A percentile compares a stretch with the other conserved stretches of the same genome.
Evolutionary conservation across 2,113 vertebrate species (phyloP).

Genomic region (Epinephelus cyanopodus): DNA sequence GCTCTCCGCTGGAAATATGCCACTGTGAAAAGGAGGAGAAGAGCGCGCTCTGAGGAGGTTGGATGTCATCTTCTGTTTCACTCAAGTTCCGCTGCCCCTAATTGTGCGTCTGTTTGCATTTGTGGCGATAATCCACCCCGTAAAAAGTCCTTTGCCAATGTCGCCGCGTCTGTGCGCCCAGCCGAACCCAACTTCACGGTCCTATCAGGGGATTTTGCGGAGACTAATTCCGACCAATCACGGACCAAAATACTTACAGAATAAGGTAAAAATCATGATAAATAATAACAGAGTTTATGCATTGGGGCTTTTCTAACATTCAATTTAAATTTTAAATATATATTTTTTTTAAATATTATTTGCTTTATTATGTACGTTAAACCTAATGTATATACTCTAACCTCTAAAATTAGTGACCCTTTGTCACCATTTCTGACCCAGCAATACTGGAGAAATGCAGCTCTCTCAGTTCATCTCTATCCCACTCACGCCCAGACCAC

Average conservation of each 20-base stretch:
- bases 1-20: slow-evolving; percentile 55
- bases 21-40: slow-evolving; percentile 15
- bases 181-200: slow-evolving; percentile 51
- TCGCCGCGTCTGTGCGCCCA: slow-evolving; percentile 24
- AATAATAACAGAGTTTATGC: background rate
- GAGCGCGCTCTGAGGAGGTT: slow-evolving; percentile 28
- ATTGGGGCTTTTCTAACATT: background rate
- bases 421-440: background rate
- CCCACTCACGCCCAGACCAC: background rate
- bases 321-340: background rate
- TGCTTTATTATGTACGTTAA: background rate
- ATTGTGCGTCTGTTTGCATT: slow-evolving; percentile 31
- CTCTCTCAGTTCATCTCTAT: background rate
- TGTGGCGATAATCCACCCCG: background rate
- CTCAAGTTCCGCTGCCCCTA: slow-evolving; percentile 24
- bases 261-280: slow-evolving; percentile 63
- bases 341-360: background rate
- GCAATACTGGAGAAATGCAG: background rate
- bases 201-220: slow-evolving; percentile 55
- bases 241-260: slow-evolving; percentile 56
- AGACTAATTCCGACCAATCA: slow-evolving; percentile 46
- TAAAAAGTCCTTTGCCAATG: slow-evolving; percentile 39
- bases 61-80: slow-evolving; percentile 46
- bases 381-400: background rate
- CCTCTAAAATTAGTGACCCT: background rate